Percentiles rank a stretch among this genome's conserved stretches.
Evolutionary conservation across 2,888 invertebrate genomes (phyloP).

Genomic region (Metacarcinus magister): DNA sequence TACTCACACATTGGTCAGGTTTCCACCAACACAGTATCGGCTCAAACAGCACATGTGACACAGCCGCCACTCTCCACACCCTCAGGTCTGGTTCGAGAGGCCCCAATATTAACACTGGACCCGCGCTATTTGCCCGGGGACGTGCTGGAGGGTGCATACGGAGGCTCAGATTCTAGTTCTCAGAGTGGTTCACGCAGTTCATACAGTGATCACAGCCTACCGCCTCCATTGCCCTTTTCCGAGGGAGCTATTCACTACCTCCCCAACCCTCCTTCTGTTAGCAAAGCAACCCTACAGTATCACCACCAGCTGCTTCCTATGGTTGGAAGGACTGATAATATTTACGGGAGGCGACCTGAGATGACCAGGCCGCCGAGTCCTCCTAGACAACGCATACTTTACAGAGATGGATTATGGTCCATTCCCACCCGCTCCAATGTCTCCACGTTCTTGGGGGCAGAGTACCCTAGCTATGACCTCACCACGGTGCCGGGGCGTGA

Average conservation of each 20-base stretch:
- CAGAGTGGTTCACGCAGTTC: slow-evolving; percentile 70
- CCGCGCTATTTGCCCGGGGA: slow-evolving; percentile 67
- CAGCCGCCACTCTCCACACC: slow-evolving; percentile 35
- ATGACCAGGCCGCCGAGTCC: neutral
- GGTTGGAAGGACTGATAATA: neutral
- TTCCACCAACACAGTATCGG: neutral
- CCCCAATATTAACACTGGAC: slow-evolving; percentile 61
- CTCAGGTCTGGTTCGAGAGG: slow-evolving; percentile 44
- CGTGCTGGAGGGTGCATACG: slow-evolving; percentile 67
- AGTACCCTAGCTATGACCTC: slow-evolving; percentile 79
- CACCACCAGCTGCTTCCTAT: neutral
- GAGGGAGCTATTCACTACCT: slow-evolving; percentile 76
- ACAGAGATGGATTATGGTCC: slow-evolving; percentile 80
- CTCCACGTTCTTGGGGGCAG: slow-evolving; percentile 81
- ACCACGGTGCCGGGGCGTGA: slow-evolving; percentile 79
- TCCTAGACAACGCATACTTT: neutral
- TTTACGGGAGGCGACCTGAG: slow-evolving; percentile 41
- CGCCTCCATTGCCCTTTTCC: slow-evolving; percentile 71
- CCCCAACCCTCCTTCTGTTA: slow-evolving; percentile 50
- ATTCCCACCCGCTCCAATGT: slow-evolving; percentile 77
- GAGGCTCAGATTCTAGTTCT: slow-evolving; percentile 74
- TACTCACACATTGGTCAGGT: neutral
- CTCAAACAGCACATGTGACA: neutral
- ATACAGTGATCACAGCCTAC: slow-evolving; percentile 73
- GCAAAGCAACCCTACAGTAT: slow-evolving; percentile 10